A percentile compares a stretch with the other conserved stretches of the same genome.
phyloP scores from a whole-genome alignment of 37 sponge, comb jelly and placozoan genomes.

The Theonella swinhoei region DNA sequence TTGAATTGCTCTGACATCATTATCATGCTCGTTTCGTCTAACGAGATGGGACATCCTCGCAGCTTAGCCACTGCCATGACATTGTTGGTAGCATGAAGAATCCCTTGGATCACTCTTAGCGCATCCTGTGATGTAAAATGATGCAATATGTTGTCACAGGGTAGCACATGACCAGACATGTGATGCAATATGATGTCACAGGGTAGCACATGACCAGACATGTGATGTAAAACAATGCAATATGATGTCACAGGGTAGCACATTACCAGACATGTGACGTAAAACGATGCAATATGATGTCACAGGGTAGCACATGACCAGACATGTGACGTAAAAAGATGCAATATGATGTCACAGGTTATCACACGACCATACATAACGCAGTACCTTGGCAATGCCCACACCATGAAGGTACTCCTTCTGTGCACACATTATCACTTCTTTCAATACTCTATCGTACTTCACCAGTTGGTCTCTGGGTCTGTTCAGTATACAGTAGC shows the following conservation, averaged over 20 bases:
- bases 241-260: no score
- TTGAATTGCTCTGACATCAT: conserved; percentile 21
- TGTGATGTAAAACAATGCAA: no score
- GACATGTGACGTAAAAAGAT: no score
- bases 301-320: no score
- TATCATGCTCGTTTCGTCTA: not conserved
- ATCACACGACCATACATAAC: no score
- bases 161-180: no score
- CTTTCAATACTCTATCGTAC: conserved; percentile 11
- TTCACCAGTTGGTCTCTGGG: conserved; percentile 26
- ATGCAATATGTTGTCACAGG: no score
- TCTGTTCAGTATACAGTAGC: not conserved
- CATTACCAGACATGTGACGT: no score
- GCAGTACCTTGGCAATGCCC: conserved; percentile 43
- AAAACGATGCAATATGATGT: no score
- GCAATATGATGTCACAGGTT: no score
- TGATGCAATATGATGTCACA: no score
- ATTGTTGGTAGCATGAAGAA: conserved; percentile 22
- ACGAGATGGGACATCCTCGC: conserved; percentile 11
- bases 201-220: no score
- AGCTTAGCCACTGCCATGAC: not conserved
- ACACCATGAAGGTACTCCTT: conserved; percentile 66
- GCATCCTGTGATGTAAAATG: conserved; percentile 43
- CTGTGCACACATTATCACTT: conserved; percentile 55
- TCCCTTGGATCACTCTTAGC: not conserved